Conservation (phyloP, 2,888 invertebrate genomes). For the Drosophila infuscata region DNA sequence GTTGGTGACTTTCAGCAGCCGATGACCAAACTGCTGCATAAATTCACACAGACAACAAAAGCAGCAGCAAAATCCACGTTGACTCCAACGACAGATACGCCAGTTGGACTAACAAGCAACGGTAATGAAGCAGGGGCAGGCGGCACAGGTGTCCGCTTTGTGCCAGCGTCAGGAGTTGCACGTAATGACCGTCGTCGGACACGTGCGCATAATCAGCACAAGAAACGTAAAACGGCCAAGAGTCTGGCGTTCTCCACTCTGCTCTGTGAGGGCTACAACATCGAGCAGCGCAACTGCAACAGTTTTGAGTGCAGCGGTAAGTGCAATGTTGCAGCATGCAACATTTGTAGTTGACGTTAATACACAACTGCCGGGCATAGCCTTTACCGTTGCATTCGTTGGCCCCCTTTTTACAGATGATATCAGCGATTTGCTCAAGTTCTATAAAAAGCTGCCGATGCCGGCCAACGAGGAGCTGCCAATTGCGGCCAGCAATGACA, state of each 20-base stretch:
- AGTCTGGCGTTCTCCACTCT: slow-evolving; percentile 81
- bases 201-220: slow-evolving; percentile 67
- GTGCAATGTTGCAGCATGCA: slow-evolving; percentile 31
- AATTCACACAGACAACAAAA: slow-evolving; percentile 45
- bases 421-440: slow-evolving; percentile 84
- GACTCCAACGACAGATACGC: slow-evolving; percentile 19
- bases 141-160: slow-evolving; percentile 67
- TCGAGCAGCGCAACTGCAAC: slow-evolving; percentile 85
- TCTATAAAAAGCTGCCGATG: slow-evolving; percentile 83
- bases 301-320: slow-evolving; percentile 85
- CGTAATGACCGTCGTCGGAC: slow-evolving; percentile 57
- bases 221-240: slow-evolving; percentile 79
- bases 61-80: slow-evolving; percentile 10
- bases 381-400: too few species aligned
- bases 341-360: neutral
- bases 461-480: slow-evolving; percentile 69
- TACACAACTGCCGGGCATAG: neutral
- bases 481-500: slow-evolving; percentile 21
- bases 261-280: slow-evolving; percentile 85
- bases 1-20: slow-evolving; percentile 31
- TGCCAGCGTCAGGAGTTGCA: slow-evolving; percentile 43
- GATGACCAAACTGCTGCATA: slow-evolving; percentile 50
- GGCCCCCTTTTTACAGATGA: slow-evolving; percentile 77
- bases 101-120: slow-evolving; percentile 56
- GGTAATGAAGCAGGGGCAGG: slow-evolving; percentile 50